Evolutionary conservation across 2,797 vertebrate species (phyloP).

Genomic region (Thamnophis elegans): DNA sequence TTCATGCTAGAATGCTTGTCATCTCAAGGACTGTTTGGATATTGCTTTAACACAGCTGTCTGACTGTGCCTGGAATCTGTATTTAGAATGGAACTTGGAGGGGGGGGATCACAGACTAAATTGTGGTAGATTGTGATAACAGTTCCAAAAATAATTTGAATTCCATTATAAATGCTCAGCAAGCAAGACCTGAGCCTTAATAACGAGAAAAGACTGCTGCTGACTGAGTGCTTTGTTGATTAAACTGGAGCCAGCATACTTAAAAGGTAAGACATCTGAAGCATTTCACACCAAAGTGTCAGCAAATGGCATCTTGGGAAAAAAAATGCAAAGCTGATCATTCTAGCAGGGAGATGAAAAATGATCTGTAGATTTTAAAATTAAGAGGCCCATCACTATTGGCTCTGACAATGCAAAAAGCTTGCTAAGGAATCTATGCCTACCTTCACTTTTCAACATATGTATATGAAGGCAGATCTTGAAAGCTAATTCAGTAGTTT

Average conservation of each 20-base stretch:
- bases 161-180: constrained; percentile 21
- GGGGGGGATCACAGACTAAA: background rate
- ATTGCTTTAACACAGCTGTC: background rate
- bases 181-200: constrained; percentile 3
- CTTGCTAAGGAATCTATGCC: constrained; percentile 3
- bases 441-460: constrained; percentile 19
- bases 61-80: background rate
- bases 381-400: constrained; percentile 13
- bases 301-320: background rate
- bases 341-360: constrained; percentile 23
- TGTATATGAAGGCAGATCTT: constrained; percentile 51
- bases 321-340: background rate
- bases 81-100: background rate
- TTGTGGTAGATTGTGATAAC: constrained; percentile 3
- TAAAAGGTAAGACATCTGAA: background rate
- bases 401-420: constrained; percentile 39
- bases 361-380: constrained; percentile 28
- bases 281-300: constrained; percentile 10
- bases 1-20: background rate
- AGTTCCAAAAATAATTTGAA: constrained; percentile 5
- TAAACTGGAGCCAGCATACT: constrained; percentile 10
- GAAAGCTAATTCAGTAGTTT: constrained; percentile 45
- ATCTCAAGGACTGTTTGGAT: background rate
- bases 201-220: constrained; percentile 1
- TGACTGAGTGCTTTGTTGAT: constrained; percentile 22